phyloP scores from a whole-genome alignment of 2,113 vertebrate species.

The Cololabis saira region DNA sequence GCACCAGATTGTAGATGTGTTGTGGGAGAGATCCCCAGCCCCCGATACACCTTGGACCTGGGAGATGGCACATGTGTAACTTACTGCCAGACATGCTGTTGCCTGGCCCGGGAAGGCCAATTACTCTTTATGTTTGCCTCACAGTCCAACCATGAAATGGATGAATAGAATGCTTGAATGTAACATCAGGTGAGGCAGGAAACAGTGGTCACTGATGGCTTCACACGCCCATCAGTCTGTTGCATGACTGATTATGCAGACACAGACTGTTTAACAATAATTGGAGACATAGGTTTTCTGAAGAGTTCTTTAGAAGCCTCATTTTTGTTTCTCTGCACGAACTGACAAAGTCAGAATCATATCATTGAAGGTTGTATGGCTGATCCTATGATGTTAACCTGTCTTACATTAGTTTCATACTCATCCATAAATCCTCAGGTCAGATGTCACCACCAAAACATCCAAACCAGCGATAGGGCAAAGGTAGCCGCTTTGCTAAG shows the following conservation, averaged over 20 bases:
- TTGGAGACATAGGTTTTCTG: too few relatives aligned
- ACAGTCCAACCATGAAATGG: conserved; percentile 58
- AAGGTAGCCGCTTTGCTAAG: too few relatives aligned
- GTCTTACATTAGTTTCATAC: too few relatives aligned
- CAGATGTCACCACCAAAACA: too few relatives aligned
- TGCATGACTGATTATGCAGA: not conserved
- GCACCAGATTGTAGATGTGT: conserved; percentile 51
- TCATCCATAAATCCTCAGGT: too few relatives aligned
- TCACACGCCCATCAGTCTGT: conserved; percentile 25
- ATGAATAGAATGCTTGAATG: conserved; percentile 46
- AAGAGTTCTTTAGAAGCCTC: too few relatives aligned
- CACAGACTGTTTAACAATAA: too few relatives aligned
- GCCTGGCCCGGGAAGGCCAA: conserved; percentile 69
- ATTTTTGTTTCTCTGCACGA: too few relatives aligned
- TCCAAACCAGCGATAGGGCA: too few relatives aligned
- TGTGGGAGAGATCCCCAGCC: conserved; percentile 49
- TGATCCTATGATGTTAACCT: too few relatives aligned
- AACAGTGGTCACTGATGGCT: conserved; percentile 26
- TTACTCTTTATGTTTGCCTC: conserved; percentile 73
- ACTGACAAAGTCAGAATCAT: too few relatives aligned
- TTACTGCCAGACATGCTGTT: conserved; percentile 27
- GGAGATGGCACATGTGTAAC: conserved; percentile 40
- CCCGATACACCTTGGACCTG: conserved; percentile 40
- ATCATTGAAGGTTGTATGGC: too few relatives aligned
- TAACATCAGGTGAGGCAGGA: conserved; percentile 41